phyloP scores from a whole-genome alignment of 2,888 invertebrate species.

The Cerastoderma edule region DNA sequence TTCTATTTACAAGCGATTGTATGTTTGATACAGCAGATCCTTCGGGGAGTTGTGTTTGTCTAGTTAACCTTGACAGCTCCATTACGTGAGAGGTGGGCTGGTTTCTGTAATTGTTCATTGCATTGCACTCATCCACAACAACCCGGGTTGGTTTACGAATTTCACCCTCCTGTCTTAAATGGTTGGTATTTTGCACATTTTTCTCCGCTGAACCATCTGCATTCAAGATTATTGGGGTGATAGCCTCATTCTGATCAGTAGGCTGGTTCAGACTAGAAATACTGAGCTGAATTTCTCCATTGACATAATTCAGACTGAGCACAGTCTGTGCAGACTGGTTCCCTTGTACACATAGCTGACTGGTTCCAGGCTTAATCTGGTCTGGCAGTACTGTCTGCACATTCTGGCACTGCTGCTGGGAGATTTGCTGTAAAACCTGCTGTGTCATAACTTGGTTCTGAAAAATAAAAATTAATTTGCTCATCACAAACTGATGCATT shows the following conservation, averaged over 20 bases:
- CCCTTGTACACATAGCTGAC: not conserved
- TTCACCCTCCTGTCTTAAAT: not conserved
- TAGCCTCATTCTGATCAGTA: not conserved
- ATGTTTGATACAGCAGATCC: not conserved
- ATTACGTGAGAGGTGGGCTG: not conserved
- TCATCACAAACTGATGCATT: no score
- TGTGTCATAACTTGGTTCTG: slow-evolving; percentile 20
- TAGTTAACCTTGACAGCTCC: not conserved
- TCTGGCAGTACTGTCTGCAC: not conserved
- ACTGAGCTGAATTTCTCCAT: slow-evolving; percentile 12
- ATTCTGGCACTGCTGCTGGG: not conserved
- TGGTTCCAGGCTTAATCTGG: not conserved
- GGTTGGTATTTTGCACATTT: not conserved
- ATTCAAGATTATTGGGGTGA: not conserved
- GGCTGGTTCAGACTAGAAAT: not conserved
- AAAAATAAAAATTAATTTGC: no score
- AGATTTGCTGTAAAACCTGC: slow-evolving; percentile 26
- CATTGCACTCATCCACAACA: not conserved
- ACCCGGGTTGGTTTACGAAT: not conserved
- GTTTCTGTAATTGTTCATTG: not conserved
- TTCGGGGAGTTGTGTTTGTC: not conserved
- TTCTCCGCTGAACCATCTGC: not conserved
- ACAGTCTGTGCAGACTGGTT: slow-evolving; percentile 10
- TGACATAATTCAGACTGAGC: slow-evolving; percentile 10
- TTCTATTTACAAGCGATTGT: slow-evolving; percentile 8